Base-by-base conservation (phyloP, 2,113 vertebrate genomes). In the Spea multiplicata region DNA sequence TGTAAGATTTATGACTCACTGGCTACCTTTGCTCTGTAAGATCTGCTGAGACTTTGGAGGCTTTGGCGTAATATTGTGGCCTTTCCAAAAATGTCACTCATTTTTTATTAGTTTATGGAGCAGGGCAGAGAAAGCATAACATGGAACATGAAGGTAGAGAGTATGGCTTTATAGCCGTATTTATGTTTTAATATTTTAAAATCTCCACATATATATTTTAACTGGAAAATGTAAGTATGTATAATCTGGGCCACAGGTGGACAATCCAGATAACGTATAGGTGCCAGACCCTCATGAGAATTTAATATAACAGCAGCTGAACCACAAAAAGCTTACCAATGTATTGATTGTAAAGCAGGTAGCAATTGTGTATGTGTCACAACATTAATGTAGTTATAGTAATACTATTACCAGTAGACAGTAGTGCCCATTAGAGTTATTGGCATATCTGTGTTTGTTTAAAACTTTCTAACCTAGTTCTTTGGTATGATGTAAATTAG, bases 21-120 rank as follows among this genome's bases (percentile, higher is more conserved):
- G 84, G 17, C 88, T 83, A 45, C 84, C 87, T 83, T 82, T 76
- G 76, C 80, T 6, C 9, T n/a, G 75, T 66, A 59, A 74, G 81
- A 81, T 79, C 76, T 82, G 82, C 80, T 83, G 85, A 88, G 78
- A 79, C 84, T 84, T 85, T 50, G 84, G 78, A 86, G 52, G 47
- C 69, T 83, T 84, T 88, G 88, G 91, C 86, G 89, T 93, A 93
- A 95, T 93, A 86, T 73, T 72, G 81, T 95, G 92, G 91, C 94
- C 94, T 96, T 97, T 95, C 83, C 86, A 70, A 84, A 95, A 95
- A 95, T 95, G 93, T 93, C 94, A 94, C 82, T 94, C 91, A 94
- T 95, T 92, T 94, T 91, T 91, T 92, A 94, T 95, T 93, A 89
- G 91, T 93, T 94, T 93, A 95, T 92, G 88, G 87, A 90, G 84